Evolutionary conservation across 1,140 invertebrate genomes (phyloP).

Genomic region (Harlomillsia oculata): DNA sequence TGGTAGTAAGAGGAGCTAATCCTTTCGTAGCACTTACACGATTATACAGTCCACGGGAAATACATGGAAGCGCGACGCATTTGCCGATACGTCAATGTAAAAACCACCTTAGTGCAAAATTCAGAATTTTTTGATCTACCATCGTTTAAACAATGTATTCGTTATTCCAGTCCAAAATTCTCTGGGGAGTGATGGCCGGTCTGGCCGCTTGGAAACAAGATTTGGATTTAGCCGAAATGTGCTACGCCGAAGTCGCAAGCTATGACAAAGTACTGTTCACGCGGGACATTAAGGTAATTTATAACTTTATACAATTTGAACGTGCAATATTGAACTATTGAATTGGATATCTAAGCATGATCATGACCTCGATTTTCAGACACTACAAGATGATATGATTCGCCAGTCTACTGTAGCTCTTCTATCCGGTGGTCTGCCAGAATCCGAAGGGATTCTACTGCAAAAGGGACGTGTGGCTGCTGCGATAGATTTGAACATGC

Average conservation of each 20-base stretch:
- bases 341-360: too few species aligned
- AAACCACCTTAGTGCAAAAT: too few species aligned
- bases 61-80: constrained; percentile 69
- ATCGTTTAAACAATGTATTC: constrained; percentile 9
- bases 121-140: constrained; percentile 7
- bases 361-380: too few species aligned
- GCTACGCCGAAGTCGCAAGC: constrained; percentile 82
- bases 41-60: constrained; percentile 50
- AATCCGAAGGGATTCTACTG: constrained; percentile 71
- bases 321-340: too few species aligned
- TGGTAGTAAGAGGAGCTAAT: constrained; percentile 53
- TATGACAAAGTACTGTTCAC: constrained; percentile 86
- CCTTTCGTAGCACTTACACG: constrained; percentile 58
- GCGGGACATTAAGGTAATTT: constrained; percentile 62
- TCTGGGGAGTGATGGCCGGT: constrained; percentile 85
- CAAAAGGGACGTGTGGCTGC: constrained; percentile 64
- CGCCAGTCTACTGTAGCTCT: constrained; percentile 70
- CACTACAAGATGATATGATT: too few species aligned
- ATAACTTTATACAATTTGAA: too few species aligned
- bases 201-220: constrained; percentile 69
- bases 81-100: constrained; percentile 65
- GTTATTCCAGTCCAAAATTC: constrained; percentile 52
- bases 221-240: constrained; percentile 76
- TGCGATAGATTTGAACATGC: constrained; percentile 70
- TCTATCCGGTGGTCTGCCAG: constrained; percentile 62